A percentile compares a stretch with the other conserved stretches of the same genome.
phyloP scores from a whole-genome alignment of 2,888 invertebrate species.

The Morinoia aosen region DNA sequence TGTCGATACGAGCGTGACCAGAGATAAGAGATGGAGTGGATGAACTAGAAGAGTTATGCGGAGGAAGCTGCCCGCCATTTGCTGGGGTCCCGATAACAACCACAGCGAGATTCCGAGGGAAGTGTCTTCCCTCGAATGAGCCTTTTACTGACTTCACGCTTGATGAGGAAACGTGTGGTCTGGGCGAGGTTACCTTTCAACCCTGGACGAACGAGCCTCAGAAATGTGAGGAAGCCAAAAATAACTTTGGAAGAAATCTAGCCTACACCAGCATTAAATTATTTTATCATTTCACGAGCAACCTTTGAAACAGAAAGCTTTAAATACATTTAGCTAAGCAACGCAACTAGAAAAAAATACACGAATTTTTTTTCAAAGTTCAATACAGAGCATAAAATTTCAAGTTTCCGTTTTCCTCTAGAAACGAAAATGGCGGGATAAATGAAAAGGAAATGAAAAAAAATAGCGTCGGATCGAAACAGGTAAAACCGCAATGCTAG shows the following conservation, averaged over 20 bases:
- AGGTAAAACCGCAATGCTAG: background rate
- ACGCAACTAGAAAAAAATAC: background rate
- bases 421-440: background rate
- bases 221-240: background rate
- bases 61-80: background rate
- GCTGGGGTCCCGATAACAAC: background rate
- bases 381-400: background rate
- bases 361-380: background rate
- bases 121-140: background rate
- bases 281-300: background rate
- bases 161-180: background rate
- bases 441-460: background rate
- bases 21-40: conserved; percentile 10
- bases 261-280: background rate
- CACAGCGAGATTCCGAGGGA: background rate
- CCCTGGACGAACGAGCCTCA: background rate
- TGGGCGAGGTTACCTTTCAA: background rate
- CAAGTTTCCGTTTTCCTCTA: background rate
- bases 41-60: background rate
- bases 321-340: background rate
- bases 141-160: background rate
- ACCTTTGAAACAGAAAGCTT: background rate
- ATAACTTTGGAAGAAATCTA: background rate
- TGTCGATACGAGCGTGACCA: conserved; percentile 8
- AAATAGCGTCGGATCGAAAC: background rate